phyloP scores from a whole-genome alignment of 2,797 vertebrate genomes.

The Helicolenus hilgendorfi region DNA sequence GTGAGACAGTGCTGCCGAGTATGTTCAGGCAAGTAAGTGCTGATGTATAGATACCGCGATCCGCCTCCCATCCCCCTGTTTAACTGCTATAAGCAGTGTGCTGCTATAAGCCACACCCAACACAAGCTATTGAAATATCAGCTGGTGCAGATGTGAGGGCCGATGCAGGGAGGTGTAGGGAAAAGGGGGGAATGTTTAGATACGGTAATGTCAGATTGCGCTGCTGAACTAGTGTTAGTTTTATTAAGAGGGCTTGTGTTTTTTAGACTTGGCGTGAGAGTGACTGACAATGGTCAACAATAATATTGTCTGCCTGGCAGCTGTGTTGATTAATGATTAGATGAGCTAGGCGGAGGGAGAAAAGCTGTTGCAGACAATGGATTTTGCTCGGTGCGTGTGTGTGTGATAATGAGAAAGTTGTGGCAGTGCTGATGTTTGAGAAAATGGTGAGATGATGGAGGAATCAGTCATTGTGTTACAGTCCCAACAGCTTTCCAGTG shows the following conservation, averaged over 20 bases:
- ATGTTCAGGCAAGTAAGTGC: constrained; percentile 69
- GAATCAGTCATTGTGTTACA: constrained; percentile 14
- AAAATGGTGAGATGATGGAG: constrained; percentile 39
- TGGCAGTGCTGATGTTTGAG: constrained; percentile 35
- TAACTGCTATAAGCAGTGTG: constrained; percentile 65
- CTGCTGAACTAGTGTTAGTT: not conserved
- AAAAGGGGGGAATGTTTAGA: constrained; percentile 42
- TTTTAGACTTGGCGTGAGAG: constrained; percentile 88
- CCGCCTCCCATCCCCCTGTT: constrained; percentile 73
- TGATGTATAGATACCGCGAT: constrained; percentile 80
- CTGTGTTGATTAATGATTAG: constrained; percentile 70
- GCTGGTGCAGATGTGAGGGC: constrained; percentile 64
- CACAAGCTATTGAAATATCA: constrained; percentile 78
- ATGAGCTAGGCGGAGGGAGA: constrained; percentile 46
- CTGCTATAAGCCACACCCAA: constrained; percentile 80
- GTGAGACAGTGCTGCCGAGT: constrained; percentile 64
- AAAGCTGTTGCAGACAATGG: constrained; percentile 55
- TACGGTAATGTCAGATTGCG: constrained; percentile 13
- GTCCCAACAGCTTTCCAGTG: not conserved
- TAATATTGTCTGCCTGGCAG: constrained; percentile 34
- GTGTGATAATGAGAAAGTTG: constrained; percentile 52
- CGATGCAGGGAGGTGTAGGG: constrained; percentile 43
- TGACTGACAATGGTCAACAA: constrained; percentile 68
- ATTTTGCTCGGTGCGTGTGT: constrained; percentile 31
- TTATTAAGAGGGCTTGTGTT: not conserved